phyloP scores from a whole-genome alignment of 2,797 vertebrate species.

The Rhinatrema bivittatum region DNA sequence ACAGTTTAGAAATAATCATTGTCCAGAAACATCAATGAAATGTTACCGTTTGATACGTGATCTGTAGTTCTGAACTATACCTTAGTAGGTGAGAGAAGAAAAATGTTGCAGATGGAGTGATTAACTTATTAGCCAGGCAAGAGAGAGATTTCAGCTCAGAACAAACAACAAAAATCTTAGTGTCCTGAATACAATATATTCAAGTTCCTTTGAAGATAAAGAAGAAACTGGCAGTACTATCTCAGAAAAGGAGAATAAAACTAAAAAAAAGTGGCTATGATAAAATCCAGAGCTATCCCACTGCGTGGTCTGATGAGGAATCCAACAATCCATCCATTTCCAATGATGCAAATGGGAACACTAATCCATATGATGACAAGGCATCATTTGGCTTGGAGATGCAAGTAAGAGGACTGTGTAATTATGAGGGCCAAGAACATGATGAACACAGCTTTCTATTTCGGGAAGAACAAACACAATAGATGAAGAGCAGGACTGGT shows the following conservation, averaged over 20 bases:
- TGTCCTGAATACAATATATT: slow-evolving; percentile 73
- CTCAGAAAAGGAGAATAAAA: slow-evolving; percentile 85
- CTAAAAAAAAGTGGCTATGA: slow-evolving; percentile 89
- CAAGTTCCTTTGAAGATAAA: slow-evolving; percentile 93
- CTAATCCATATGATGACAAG: slow-evolving; percentile 92
- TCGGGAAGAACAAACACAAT: slow-evolving; percentile 93
- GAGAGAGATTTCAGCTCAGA: no score
- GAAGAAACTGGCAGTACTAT: slow-evolving; percentile 74
- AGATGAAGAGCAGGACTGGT: slow-evolving; percentile 97
- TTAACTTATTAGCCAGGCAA: no score
- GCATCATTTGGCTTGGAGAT: slow-evolving; percentile 63
- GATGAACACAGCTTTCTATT: slow-evolving; percentile 85
- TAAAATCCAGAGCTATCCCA: slow-evolving; percentile 65
- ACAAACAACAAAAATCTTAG: no score
- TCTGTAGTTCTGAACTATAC: no score
- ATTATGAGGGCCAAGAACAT: slow-evolving; percentile 94
- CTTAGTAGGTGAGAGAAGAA: no score
- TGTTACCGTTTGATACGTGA: no score
- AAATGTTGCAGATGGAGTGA: no score
- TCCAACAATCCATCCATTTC: slow-evolving; percentile 78
- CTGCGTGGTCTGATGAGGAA: slow-evolving; percentile 89
- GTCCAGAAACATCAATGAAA: no score
- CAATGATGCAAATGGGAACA: slow-evolving; percentile 73
- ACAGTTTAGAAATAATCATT: no score
- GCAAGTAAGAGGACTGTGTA: slow-evolving; percentile 83